phyloP scores from a whole-genome alignment of 2,113 vertebrate genomes.

The Numida meleagris region DNA sequence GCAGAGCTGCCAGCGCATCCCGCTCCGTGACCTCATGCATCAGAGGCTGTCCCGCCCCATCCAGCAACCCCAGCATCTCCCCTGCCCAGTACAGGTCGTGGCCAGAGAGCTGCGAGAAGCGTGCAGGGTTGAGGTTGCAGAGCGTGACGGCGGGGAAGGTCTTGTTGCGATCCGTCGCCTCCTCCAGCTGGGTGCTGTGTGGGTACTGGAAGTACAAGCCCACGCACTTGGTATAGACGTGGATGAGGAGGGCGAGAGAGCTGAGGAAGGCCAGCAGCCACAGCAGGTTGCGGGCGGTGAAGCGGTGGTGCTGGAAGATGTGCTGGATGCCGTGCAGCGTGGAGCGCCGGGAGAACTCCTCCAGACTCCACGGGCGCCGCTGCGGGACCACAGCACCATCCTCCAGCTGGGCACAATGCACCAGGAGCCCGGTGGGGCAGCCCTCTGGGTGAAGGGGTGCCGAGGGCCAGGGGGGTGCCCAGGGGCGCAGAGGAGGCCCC shows the following conservation, averaged over 20 bases:
- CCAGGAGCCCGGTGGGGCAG: background rate
- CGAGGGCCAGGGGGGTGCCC: background rate
- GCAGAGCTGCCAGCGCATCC: background rate
- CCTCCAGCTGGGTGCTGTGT: constrained; percentile 71
- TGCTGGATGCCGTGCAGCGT: constrained; percentile 70
- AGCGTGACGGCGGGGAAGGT: constrained; percentile 64
- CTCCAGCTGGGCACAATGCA: no score
- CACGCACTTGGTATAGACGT: constrained; percentile 3
- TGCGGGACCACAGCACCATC: background rate
- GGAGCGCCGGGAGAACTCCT: constrained; percentile 59
- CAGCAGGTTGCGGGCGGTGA: constrained; percentile 20
- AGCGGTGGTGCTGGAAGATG: constrained; percentile 40
- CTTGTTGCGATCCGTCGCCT: constrained; percentile 9
- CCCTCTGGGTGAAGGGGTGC: background rate
- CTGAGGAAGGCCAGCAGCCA: constrained; percentile 69
- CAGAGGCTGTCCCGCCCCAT: background rate
- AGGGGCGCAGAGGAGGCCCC: background rate
- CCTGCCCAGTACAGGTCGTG: constrained; percentile 70
- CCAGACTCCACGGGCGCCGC: background rate
- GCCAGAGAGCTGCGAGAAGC: constrained; percentile 44
- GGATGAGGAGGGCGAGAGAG: constrained; percentile 50
- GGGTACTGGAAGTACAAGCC: constrained; percentile 70
- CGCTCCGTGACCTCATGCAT: background rate
- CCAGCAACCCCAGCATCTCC: constrained; percentile 62
- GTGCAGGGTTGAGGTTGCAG: constrained; percentile 73